Conservation (phyloP, 1,140 invertebrate genomes). For the Listronotus oregonensis region DNA sequence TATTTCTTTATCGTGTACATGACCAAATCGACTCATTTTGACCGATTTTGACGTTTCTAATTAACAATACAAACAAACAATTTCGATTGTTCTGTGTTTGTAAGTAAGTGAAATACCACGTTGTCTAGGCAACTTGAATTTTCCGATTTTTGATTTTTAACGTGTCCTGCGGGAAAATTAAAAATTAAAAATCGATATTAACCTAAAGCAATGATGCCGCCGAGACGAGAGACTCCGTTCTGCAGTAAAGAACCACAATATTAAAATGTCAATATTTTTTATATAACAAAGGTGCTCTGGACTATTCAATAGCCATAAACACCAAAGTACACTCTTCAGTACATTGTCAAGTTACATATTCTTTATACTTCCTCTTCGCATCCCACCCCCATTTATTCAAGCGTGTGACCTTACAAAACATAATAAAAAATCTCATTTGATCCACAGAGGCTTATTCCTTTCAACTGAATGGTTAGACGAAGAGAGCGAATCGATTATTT, state of each 20-base stretch:
- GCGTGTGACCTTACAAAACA: conserved; percentile 6
- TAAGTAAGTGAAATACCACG: too few relatives aligned
- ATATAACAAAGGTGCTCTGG: background rate
- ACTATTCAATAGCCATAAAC: background rate
- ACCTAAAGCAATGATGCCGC: too few relatives aligned
- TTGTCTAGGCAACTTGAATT: too few relatives aligned
- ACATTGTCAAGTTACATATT: background rate
- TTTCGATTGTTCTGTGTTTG: too few relatives aligned
- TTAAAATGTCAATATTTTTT: background rate
- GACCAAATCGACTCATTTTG: too few relatives aligned
- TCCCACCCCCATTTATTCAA: background rate
- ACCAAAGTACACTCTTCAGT: background rate
- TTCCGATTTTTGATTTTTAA: too few relatives aligned
- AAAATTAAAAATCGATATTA: too few relatives aligned
- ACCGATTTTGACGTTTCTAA: too few relatives aligned
- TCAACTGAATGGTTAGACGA: background rate
- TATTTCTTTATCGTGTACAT: too few relatives aligned
- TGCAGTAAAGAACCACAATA: background rate
- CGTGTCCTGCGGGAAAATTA: too few relatives aligned
- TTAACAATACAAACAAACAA: too few relatives aligned
- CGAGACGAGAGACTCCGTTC: too few relatives aligned
- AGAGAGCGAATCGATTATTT: background rate
- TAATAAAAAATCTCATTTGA: background rate
- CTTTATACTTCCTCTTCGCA: background rate
- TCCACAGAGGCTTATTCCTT: background rate